These are phyloP conservation scores for Cuculus canorus DNA, from an alignment of 2,797 vertebrate genomes.

Conservation along the genomic window DNA sequence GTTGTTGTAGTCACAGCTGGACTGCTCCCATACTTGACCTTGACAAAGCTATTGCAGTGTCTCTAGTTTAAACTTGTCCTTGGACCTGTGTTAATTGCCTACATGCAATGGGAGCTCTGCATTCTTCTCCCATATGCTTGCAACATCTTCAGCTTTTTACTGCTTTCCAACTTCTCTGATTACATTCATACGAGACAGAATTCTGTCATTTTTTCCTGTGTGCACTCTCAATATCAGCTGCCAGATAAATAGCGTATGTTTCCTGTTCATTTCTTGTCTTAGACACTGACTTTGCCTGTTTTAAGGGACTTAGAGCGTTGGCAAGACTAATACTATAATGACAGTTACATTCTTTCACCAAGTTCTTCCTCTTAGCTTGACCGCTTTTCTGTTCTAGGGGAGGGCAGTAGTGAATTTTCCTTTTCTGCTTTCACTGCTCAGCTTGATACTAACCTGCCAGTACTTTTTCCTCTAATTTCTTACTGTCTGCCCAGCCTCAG, in stretches of 20 bases:
- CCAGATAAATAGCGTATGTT: background rate
- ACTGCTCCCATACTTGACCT: background rate
- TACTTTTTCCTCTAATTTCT: slow-evolving; percentile 9
- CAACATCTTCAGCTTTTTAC: background rate
- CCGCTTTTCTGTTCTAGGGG: slow-evolving; percentile 11
- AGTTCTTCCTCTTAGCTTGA: background rate
- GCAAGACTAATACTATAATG: background rate
- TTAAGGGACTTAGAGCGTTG: background rate
- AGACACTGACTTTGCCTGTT: background rate
- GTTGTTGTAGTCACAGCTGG: background rate
- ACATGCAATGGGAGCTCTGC: background rate
- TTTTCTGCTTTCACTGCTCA: slow-evolving; percentile 17
- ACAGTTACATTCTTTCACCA: background rate
- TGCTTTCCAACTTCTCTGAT: background rate
- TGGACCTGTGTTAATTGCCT: background rate
- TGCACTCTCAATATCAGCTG: background rate
- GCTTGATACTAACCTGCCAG: background rate
- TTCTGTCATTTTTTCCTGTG: background rate
- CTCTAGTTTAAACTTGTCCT: background rate
- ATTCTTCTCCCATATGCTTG: background rate
- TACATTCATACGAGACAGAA: background rate
- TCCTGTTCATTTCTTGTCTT: background rate
- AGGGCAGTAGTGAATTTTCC: background rate
- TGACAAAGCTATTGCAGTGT: background rate
- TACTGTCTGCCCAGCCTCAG: background rate